Conservation (phyloP, 92 coral and sea anemone species). For the Heteractis magnifica region DNA sequence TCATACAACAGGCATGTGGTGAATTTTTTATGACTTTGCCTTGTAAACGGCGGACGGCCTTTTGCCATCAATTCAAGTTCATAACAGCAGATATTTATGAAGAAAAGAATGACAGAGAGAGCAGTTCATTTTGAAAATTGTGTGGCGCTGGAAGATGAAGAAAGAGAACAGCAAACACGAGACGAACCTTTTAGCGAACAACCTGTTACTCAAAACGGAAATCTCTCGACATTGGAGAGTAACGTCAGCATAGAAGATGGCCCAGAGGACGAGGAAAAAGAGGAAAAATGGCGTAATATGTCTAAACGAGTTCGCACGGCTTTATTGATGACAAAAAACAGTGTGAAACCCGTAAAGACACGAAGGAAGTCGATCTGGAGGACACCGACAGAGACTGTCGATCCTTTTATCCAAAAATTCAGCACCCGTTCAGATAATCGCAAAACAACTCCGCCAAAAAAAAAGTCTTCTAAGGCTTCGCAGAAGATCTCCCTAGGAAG, state of each 20-base stretch:
- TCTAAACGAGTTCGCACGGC: slow-evolving; percentile 71
- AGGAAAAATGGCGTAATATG: slow-evolving; percentile 55
- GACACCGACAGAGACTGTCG: slow-evolving; percentile 64
- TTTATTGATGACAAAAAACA: slow-evolving; percentile 52
- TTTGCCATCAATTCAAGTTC: neutral
- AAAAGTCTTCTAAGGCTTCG: slow-evolving; percentile 39
- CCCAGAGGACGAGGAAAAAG: slow-evolving; percentile 16
- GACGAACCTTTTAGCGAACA: slow-evolving; percentile 14
- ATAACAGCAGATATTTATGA: neutral
- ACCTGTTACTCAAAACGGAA: slow-evolving; percentile 15
- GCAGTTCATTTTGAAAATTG: slow-evolving; percentile 58
- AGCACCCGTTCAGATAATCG: slow-evolving; percentile 87
- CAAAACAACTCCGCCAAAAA: slow-evolving; percentile 59
- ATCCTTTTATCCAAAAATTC: slow-evolving; percentile 94
- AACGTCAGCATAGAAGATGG: slow-evolving; percentile 30
- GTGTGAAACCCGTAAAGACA: slow-evolving; percentile 62
- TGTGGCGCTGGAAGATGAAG: slow-evolving; percentile 39
- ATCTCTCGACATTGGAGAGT: slow-evolving; percentile 15
- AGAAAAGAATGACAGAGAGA: slow-evolving; percentile 37
- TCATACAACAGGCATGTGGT: neutral
- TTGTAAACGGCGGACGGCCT: neutral
- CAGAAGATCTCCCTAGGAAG: slow-evolving; percentile 40
- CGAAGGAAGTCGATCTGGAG: slow-evolving; percentile 66
- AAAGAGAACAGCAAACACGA: neutral
- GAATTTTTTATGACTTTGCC: neutral